These are phyloP conservation scores for Zaprionus camerounensis DNA, from an alignment of 1,140 invertebrate genomes.

Conservation along the genomic window DNA sequence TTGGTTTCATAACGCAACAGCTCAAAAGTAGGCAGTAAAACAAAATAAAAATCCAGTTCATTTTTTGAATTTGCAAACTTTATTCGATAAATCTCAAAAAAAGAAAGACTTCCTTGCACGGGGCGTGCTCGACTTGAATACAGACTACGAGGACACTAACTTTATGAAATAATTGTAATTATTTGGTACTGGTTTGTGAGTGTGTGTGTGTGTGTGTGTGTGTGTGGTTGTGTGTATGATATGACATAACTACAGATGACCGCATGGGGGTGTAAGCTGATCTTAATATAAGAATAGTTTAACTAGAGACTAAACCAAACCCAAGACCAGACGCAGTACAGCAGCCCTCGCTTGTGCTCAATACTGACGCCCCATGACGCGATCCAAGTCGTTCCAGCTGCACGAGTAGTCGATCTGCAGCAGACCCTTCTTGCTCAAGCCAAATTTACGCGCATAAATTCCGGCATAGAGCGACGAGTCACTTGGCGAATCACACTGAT, in stretches of 20 bases:
- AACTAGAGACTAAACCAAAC: conserved; percentile 60
- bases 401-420: conserved; percentile 89
- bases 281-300: conserved; percentile 39
- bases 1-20: background rate
- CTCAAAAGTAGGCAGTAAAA: conserved; percentile 10
- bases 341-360: conserved; percentile 22
- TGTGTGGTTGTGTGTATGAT: conserved; percentile 19
- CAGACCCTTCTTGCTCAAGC: conserved; percentile 88
- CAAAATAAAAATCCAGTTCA: background rate
- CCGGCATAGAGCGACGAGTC: conserved; percentile 79
- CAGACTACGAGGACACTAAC: conserved; percentile 36
- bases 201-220: conserved; percentile 9
- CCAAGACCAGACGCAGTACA: conserved; percentile 24
- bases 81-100: conserved; percentile 37
- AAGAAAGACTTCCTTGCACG: conserved; percentile 15
- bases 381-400: conserved; percentile 88
- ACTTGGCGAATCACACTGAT: conserved; percentile 53
- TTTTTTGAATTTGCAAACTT: conserved; percentile 10
- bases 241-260: conserved; percentile 36
- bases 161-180: conserved; percentile 30
- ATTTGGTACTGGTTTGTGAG: conserved; percentile 43
- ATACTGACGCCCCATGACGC: conserved; percentile 85
- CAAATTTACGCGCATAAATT: conserved; percentile 85
- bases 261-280: conserved; percentile 17
- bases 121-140: conserved; percentile 15